Base-by-base conservation (phyloP, 2,797 vertebrate genomes). In the Sebastes steindachneri region DNA sequence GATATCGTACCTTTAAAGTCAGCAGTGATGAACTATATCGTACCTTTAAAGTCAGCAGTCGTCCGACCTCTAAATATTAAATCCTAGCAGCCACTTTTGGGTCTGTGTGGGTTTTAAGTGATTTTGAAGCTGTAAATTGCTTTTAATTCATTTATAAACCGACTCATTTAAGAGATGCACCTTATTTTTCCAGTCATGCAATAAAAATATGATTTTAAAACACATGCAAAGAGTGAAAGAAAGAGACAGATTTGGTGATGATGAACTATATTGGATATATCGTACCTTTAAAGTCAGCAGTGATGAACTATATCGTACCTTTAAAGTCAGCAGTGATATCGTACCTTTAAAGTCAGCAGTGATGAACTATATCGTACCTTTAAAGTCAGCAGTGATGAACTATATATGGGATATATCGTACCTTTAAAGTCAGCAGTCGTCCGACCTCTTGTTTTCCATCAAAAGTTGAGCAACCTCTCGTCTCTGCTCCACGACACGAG, bases 361-460 rank as follows among this genome's bases (percentile, higher is more conserved):
- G 33, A 37, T 37, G 35, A 1, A 37, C 35, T 37, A 31, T 31
- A 31, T 37, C 11, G 35, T 37, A 5, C 35, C 35, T 37, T 37
- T 37, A 37, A 12, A 37, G 35, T 37, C 35, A 37, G 35, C 35
- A 37, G 48, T 25, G 15, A 7, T 9, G 35, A 10, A 29, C 35
- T 37, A 91, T 93, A 37, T 37, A 5, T 26, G 31, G 26, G 31
- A 41, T 41, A 41, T 41, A 83, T 23, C 82, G 73, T 96, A 96
- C 95, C 95, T 95, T 94, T 85, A 91, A 93, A 96, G 91, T 96
- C 95, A 95, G 92, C 92, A 94, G 93, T 93, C 88, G 90, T 79
- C 84, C 85, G 91, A 92, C 90, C 88, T 93, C 94, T 88, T 77
- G 95, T 90, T 93, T 96, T 95, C 96, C 96, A 96, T 96, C 94